Evolutionary conservation across 2,888 invertebrate species (phyloP).

Genomic region (Protonemura montana): DNA sequence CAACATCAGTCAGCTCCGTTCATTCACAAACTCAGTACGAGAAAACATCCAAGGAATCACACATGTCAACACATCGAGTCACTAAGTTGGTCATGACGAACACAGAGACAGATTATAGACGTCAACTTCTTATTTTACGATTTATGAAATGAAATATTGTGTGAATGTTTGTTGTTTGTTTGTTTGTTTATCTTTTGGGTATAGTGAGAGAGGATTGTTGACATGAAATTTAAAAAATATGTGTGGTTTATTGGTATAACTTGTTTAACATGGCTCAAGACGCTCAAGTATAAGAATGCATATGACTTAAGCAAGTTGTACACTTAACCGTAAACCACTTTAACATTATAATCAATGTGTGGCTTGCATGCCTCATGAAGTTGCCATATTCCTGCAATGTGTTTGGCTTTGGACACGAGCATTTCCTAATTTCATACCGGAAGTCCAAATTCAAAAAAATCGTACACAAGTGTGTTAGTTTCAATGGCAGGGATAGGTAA

Average conservation of each 20-base stretch:
- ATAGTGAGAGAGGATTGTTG: background rate
- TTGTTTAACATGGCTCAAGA: too few species aligned
- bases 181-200: background rate
- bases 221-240: background rate
- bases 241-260: background rate
- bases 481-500: background rate
- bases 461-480: background rate
- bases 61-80: background rate
- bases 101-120: too few species aligned
- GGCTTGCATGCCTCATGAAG: background rate
- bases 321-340: background rate
- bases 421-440: background rate
- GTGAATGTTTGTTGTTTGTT: background rate
- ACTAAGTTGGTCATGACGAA: background rate
- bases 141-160: background rate
- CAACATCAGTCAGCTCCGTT: background rate
- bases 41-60: background rate
- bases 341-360: constrained; percentile 12
- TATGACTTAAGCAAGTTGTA: background rate
- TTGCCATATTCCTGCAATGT: background rate
- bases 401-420: background rate
- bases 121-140: background rate
- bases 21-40: background rate
- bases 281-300: too few species aligned
- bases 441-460: background rate